Conservation (phyloP, 2,888 invertebrate species). For the Apodemia hepburni region DNA sequence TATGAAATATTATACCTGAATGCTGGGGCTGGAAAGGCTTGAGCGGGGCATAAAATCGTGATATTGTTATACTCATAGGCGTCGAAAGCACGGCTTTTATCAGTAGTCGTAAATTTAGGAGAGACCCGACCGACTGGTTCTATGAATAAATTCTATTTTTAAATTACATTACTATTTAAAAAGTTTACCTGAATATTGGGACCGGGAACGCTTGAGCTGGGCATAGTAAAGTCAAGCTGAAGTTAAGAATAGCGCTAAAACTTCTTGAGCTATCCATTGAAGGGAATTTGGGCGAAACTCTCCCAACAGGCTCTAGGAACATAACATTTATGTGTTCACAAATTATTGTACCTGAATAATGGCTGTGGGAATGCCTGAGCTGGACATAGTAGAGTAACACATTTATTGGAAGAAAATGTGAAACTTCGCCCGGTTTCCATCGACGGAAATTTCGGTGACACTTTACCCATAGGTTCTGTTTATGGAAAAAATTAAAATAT, state of each 20-base stretch:
- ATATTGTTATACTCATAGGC: slow-evolving; percentile 67
- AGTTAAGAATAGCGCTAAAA: slow-evolving; percentile 72
- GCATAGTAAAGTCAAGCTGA: slow-evolving; percentile 83
- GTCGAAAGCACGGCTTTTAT: slow-evolving; percentile 83
- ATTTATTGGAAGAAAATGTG: slow-evolving; percentile 66
- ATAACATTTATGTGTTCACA: slow-evolving; percentile 44
- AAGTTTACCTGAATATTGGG: slow-evolving; percentile 84
- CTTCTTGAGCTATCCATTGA: slow-evolving; percentile 83
- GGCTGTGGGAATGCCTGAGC: slow-evolving; percentile 88
- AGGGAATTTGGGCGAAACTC: slow-evolving; percentile 81
- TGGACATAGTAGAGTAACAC: slow-evolving; percentile 83
- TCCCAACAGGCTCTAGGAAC: slow-evolving; percentile 82
- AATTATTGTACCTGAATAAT: slow-evolving; percentile 82
- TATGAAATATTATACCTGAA: slow-evolving; percentile 72
- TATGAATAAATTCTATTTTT: slow-evolving; percentile 47
- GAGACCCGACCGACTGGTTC: slow-evolving; percentile 85
- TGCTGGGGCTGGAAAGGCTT: slow-evolving; percentile 86
- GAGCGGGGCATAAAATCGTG: slow-evolving; percentile 85
- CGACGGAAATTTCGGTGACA: slow-evolving; percentile 83
- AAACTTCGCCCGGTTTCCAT: slow-evolving; percentile 74
- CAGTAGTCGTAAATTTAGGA: slow-evolving; percentile 83
- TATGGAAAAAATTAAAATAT: slow-evolving; percentile 40
- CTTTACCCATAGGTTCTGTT: slow-evolving; percentile 90
- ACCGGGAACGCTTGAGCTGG: slow-evolving; percentile 89
- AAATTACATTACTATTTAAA: slow-evolving; percentile 25